A percentile compares a stretch with the other conserved stretches of the same genome.
phyloP scores from a whole-genome alignment of 2,113 vertebrate genomes.

The Gnathonemus longibarbis region DNA sequence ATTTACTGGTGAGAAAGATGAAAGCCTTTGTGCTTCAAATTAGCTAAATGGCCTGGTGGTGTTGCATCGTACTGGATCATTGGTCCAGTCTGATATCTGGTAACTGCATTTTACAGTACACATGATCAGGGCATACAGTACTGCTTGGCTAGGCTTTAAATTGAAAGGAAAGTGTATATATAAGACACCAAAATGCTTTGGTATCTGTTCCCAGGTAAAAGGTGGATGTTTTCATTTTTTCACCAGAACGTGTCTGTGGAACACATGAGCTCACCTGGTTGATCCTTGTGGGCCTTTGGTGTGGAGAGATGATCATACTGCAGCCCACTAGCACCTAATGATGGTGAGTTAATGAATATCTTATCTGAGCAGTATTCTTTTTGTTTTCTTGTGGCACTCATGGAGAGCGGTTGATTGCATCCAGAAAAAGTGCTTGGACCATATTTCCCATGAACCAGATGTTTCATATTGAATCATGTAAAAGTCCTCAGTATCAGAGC shows the following conservation, averaged over 20 bases:
- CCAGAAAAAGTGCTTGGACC: background rate
- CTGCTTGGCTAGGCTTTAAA: background rate
- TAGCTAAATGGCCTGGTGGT: background rate
- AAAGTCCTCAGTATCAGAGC: background rate
- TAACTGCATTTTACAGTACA: background rate
- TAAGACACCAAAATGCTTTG: background rate
- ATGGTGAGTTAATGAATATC: background rate
- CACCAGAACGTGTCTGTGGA: background rate
- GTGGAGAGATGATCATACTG: background rate
- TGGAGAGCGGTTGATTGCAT: background rate
- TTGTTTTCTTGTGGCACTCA: background rate
- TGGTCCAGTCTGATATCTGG: background rate
- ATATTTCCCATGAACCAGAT: background rate
- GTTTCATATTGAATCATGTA: background rate
- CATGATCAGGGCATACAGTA: background rate
- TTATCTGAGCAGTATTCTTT: background rate
- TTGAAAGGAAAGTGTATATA: background rate
- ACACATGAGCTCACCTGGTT: background rate
- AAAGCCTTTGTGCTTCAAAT: background rate
- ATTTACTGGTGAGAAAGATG: background rate
- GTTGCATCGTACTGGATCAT: background rate
- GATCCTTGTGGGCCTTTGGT: background rate
- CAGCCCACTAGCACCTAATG: background rate
- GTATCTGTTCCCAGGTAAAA: background rate
- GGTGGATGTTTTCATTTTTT: background rate